Base-by-base conservation (phyloP, 2,888 invertebrate species). In the Protodeltote pygarga region DNA sequence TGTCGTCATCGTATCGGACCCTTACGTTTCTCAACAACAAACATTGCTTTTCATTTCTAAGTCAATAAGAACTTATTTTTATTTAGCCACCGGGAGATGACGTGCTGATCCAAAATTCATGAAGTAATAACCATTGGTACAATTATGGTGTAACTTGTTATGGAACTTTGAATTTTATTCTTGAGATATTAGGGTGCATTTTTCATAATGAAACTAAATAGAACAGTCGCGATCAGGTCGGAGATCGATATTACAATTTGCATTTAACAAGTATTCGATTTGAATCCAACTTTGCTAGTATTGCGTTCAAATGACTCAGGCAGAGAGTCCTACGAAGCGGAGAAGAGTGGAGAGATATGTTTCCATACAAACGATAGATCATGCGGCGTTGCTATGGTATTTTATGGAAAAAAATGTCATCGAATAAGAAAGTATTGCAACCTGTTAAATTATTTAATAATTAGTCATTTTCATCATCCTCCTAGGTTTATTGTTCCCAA, bases 31-130 rank as follows among this genome's bases (percentile, higher is more conserved):
- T n/a, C n/a, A n/a, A n/a, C n/a, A n/a, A n/a, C n/a, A n/a, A n/a
- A n/a, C n/a, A n/a, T n/a, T n/a, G n/a, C 5, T 37, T 20, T 47
- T 31, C 21, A 13, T 21, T 33, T 24, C 20, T n/a, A 32, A n/a
- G n/a, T n/a, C n/a, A n/a, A n/a, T n/a, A n/a, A n/a, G n/a, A n/a
- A n/a, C n/a, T n/a, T n/a, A n/a, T n/a, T n/a, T 37, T 34, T 24
- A 3, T 9, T 34, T 25, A 23, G 8, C 19, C 19, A 40, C 33
- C 19, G 25, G 21, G 41, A 37, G 40, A 37, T 50, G 50, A 50
- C 44, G 29, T 14, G 33, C 17, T 23, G 31, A 50, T 51, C 28
- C 31, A 23, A 49, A 46, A 54, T 58, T 49, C 46, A 58, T 51
- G 51, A 44, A 34, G 42, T 44, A 35, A 45, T 31, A 48, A 34